Evolutionary conservation across 2,113 vertebrate genomes (phyloP).

Genomic region (Turnix velox): DNA sequence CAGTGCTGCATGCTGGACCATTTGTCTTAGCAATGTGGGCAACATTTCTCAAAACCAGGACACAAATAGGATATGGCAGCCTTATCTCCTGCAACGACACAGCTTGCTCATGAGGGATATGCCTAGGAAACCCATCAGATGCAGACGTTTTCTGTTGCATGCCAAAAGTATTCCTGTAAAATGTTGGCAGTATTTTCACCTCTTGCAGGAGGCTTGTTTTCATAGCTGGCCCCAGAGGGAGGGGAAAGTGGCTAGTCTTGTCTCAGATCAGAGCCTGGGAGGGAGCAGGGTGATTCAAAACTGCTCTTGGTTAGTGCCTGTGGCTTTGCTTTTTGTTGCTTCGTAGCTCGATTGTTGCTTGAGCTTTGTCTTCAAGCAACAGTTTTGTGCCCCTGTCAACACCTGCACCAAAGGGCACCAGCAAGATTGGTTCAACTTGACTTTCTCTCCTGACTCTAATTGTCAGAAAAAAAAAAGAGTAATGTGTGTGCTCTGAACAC

Average conservation of each 20-base stretch:
- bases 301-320: background rate
- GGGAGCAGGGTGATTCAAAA: background rate
- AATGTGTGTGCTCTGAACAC: rapidly evolving
- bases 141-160: rapidly evolving
- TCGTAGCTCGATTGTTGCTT: background rate
- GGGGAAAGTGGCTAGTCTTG: background rate
- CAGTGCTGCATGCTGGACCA: background rate
- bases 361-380: background rate
- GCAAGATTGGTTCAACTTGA: background rate
- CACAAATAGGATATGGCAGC: background rate
- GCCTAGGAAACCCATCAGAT: background rate
- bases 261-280: background rate
- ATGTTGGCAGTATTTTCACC: background rate
- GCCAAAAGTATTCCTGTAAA: background rate
- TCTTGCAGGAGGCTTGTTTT: background rate
- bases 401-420: background rate
- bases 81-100: background rate
- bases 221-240: background rate
- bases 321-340: background rate
- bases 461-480: background rate
- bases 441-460: background rate
- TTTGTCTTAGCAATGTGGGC: background rate
- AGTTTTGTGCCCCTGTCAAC: background rate
- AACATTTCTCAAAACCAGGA: background rate
- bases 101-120: background rate